Conservation (phyloP, 2,113 vertebrate genomes). For the Emydocephalus ijimae region DNA sequence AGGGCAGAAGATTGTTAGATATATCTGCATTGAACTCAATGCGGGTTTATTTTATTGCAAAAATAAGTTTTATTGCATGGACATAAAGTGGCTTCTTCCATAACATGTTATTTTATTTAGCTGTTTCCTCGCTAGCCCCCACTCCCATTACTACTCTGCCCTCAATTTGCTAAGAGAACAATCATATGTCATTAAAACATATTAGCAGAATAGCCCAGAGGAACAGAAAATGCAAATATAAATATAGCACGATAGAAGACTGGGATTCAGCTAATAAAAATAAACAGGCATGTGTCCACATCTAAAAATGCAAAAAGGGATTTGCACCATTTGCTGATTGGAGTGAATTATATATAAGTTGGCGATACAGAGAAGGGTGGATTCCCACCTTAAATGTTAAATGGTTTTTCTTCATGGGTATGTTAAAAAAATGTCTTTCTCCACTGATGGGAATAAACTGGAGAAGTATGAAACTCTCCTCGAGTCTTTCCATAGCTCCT, state of each 20-base stretch:
- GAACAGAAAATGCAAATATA: not conserved
- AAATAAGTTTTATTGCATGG: not conserved
- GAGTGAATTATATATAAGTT: not conserved
- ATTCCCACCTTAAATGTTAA: not conserved
- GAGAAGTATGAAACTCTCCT: not conserved
- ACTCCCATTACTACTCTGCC: not conserved
- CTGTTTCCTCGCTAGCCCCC: not conserved
- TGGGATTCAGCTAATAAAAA: not conserved
- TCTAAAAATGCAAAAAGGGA: not conserved
- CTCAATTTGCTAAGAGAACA: not conserved
- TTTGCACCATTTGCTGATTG: not conserved
- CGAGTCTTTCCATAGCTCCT: not conserved
- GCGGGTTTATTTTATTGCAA: constrained; percentile 1
- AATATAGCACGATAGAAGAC: not conserved
- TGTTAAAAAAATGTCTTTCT: no score
- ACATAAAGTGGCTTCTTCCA: not conserved
- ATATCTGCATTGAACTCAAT: constrained; percentile 48
- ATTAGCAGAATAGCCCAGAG: not conserved
- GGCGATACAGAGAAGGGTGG: not conserved
- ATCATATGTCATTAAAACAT: not conserved
- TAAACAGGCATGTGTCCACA: not conserved
- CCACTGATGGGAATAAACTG: not conserved
- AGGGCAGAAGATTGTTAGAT: constrained; percentile 25
- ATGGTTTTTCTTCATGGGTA: not conserved
- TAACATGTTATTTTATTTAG: not conserved